Evolutionary conservation across 2,797 vertebrate species (phyloP), one percentile per base, ranked within the genome.

Genomic region (Mormyrus hasselquistii): DNA sequence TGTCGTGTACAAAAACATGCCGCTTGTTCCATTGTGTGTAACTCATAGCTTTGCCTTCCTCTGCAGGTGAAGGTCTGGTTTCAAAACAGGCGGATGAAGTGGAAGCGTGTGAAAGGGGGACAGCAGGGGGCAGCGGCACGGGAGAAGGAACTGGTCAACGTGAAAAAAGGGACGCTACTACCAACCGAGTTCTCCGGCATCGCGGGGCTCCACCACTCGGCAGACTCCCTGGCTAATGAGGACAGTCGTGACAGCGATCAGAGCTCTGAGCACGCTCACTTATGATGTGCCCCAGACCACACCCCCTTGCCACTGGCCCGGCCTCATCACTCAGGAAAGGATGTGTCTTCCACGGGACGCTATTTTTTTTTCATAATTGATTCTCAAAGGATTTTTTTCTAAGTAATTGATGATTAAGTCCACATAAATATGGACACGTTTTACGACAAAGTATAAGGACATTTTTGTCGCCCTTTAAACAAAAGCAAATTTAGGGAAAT

Each of bases 31-130:
- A 44, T 38, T 44, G 73, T 19, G 73, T n/a, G 73, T 44, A n/a
- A 59, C 52, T 87, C 41, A 57, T 65, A 38, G 65, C 91, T 90
- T 89, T 92, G 90, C 91, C 22, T 57, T 44, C 44, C 44, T 14
- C 83, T 49, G 1, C 92, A 99, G 98, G 98, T 99, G 90, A 99
- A 99, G 93, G 98, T 99, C 89, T 99, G 98, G 98, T 99, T 99
- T 95, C 98, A 99, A 94, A 99, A 99, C 96, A 94, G 98, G 89
- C 93, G 98, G 88, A 99, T 99, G 98, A 99, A 99, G 94, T 99
- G 98, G 98, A 99, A 99, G 93, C 93, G 98, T 76, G 98, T 99
- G 92, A 99, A 99, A 94, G 98, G 98, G 34, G 98, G 98, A 83
- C 98, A 99, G 93, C 98, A 99, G 94, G 98, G 98, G 89, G 98